A percentile compares a stretch with the other conserved stretches of the same genome.
Conservation (phyloP, 1,140 invertebrate species). For the Temnothorax longispinosus region DNA sequence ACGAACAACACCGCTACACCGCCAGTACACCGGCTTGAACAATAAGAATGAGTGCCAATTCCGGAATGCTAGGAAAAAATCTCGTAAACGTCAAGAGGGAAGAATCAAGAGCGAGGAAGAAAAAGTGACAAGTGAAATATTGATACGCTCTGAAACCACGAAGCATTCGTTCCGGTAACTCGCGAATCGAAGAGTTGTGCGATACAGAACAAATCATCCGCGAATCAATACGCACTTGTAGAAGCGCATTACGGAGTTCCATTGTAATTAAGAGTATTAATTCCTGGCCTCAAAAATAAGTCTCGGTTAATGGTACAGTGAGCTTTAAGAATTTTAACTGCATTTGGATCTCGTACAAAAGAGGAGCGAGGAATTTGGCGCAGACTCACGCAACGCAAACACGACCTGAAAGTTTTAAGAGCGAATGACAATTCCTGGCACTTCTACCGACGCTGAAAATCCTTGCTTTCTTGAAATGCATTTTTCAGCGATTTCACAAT, state of each 20-base stretch:
- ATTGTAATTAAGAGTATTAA: neutral
- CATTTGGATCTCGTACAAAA: slow-evolving; percentile 10
- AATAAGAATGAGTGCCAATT: slow-evolving; percentile 57
- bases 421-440: slow-evolving; percentile 54
- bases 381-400: slow-evolving; percentile 52
- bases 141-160: slow-evolving; percentile 32
- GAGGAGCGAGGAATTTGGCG: neutral
- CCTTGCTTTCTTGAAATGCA: slow-evolving; percentile 57
- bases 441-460: slow-evolving; percentile 57
- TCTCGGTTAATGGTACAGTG: neutral
- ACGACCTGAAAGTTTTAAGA: slow-evolving; percentile 59
- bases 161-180: slow-evolving; percentile 20
- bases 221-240: slow-evolving; percentile 23
- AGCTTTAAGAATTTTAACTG: slow-evolving; percentile 36
- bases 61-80: slow-evolving; percentile 30
- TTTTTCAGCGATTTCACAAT: slow-evolving; percentile 59
- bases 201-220: slow-evolving; percentile 52
- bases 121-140: slow-evolving; percentile 51
- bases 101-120: neutral
- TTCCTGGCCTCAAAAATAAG: neutral
- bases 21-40: slow-evolving; percentile 18
- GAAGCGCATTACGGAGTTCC: neutral
- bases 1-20: neutral
- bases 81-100: slow-evolving; percentile 46
- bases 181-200: slow-evolving; percentile 35